Evolutionary conservation across 2,113 vertebrate species (phyloP), one percentile per base, ranked within the genome.

Genomic region (Carassius carassius): DNA sequence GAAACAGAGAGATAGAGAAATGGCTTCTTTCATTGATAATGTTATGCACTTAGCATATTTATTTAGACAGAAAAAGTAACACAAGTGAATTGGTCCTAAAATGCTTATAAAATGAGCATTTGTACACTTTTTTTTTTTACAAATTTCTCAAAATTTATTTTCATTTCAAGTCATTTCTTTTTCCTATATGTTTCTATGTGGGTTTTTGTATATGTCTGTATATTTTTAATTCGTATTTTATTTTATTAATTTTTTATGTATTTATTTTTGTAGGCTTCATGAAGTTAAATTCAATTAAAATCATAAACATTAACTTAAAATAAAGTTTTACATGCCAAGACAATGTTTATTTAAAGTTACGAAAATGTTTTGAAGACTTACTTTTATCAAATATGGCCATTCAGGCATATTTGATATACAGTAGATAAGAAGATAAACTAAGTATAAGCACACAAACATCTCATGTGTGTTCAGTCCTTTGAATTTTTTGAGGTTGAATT

Each of bases 381-480:
- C 19, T 58, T 58, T 13, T 69, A 21, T 37, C 16, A 69, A 37
- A 70, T 70, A 70, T 70, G 41, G 5, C 1, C 11, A 73, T 23
- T 44, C 70, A 47, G 41, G 41, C 8, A 29, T n/a, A n/a, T n/a
- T n/a, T n/a, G n/a, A n/a, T n/a, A n/a, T n/a, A n/a, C 23, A 29
- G 14, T 75, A 47, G 41, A 47, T 73, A 73, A 44, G 11, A 23
- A 16, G 21, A 54, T 76, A 17, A 54, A 54, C 23, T 14, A 54
- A 29, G 44, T 51, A 76, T 54, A 76, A 54, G 73, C 73, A 76
- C 73, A 17, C 13, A 32, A 17, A 54, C 47, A 54, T 76, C 47
- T 76, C 14, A 75, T 75, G 0, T 47, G 21, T 3, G 21, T 7
- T 16, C 41, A 12, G 8, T 74, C n/a, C 41, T 49, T n/a, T n/a